Conservation (phyloP, 2,113 vertebrate species). For the Tychaedon coryphoeus region DNA sequence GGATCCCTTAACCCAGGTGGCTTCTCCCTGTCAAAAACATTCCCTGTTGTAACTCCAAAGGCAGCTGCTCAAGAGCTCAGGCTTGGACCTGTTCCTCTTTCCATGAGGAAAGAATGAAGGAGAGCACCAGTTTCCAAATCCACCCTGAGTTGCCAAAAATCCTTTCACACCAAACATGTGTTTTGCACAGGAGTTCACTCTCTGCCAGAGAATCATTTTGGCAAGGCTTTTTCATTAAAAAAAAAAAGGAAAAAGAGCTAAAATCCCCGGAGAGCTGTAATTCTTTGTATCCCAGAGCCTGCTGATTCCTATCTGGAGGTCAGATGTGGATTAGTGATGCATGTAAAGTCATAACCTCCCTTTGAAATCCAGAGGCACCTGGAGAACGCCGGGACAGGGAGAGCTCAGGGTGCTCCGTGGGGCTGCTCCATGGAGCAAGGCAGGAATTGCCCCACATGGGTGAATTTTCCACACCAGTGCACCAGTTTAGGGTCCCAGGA, state of each 20-base stretch:
- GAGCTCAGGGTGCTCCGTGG: neutral
- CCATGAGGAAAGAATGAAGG: slow-evolving; percentile 6
- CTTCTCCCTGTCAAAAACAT: slow-evolving; percentile 43
- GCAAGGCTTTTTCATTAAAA: neutral
- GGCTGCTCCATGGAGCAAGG: neutral
- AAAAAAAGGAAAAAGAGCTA: neutral
- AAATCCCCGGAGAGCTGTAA: neutral
- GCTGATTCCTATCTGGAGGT: neutral
- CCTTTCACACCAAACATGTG: neutral
- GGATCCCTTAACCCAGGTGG: slow-evolving; percentile 47
- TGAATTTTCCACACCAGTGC: neutral
- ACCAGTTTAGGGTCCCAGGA: rapidly evolving
- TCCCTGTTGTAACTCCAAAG: neutral
- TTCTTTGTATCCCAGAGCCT: neutral
- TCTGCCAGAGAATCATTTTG: neutral
- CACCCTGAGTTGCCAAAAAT: slow-evolving; percentile 1
- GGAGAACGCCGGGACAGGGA: neutral
- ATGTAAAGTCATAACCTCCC: neutral
- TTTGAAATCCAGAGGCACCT: neutral
- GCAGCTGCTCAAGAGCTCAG: slow-evolving; percentile 33
- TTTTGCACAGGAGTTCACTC: neutral
- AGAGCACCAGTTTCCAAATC: neutral
- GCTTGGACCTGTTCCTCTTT: slow-evolving; percentile 37
- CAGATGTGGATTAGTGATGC: neutral
- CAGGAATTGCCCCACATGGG: neutral